A percentile compares a stretch with the other conserved stretches of the same genome.
Evolutionary conservation across 1,140 invertebrate genomes (phyloP).

Genomic region (Adoxophyes honmai): DNA sequence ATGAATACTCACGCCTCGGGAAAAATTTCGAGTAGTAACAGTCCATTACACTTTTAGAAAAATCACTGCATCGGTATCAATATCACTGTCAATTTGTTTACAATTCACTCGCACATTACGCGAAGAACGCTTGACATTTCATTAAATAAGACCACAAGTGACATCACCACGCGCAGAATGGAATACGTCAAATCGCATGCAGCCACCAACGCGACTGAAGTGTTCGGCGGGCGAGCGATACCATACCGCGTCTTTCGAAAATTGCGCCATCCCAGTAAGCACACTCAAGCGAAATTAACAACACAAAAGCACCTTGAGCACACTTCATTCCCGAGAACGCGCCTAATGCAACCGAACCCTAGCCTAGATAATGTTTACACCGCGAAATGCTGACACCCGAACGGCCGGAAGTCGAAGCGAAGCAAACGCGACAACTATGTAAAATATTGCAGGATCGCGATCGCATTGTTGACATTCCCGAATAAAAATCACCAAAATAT

Average conservation of each 20-base stretch:
- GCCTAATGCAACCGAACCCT: constrained; percentile 56
- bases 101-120: constrained; percentile 68
- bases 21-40: constrained; percentile 77
- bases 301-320: constrained; percentile 75
- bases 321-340: constrained; percentile 66
- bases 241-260: constrained; percentile 77
- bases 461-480: constrained; percentile 85
- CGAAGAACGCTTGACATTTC: constrained; percentile 72
- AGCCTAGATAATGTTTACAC: constrained; percentile 77
- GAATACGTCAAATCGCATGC: constrained; percentile 75
- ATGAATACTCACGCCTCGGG: constrained; percentile 74
- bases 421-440: constrained; percentile 87
- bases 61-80: constrained; percentile 67
- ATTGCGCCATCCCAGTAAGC: constrained; percentile 76
- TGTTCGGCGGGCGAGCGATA: constrained; percentile 72
- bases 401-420: constrained; percentile 78
- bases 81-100: constrained; percentile 71
- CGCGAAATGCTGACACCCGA: constrained; percentile 75
- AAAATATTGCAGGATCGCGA: constrained; percentile 87
- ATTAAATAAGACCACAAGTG: constrained; percentile 74
- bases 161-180: constrained; percentile 66
- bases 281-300: constrained; percentile 73
- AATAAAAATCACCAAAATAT: constrained; percentile 78
- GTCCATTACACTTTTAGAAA: constrained; percentile 69
- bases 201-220: constrained; percentile 74